Conservation (phyloP, 2,888 invertebrate species). For the Sesia bembeciformis region DNA sequence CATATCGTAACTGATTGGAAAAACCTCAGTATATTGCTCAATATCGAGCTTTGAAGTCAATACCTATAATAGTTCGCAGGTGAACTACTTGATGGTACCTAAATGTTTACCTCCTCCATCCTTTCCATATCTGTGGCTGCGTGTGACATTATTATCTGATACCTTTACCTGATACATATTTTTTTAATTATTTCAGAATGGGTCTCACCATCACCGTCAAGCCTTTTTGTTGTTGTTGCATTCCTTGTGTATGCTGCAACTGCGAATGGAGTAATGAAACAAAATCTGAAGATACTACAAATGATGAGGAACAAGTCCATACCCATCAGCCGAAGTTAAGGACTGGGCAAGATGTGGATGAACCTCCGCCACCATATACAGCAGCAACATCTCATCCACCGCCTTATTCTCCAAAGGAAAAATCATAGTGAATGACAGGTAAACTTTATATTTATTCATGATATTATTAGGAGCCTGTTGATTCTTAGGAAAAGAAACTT, state of each 20-base stretch:
- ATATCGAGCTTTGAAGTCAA: no score
- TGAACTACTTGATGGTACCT: no score
- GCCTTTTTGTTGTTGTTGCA: conserved; percentile 13
- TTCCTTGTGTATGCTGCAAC: conserved; percentile 12
- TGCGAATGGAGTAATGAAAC: conserved; percentile 2
- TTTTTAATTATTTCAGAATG: conserved; percentile 8
- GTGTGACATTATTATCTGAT: no score
- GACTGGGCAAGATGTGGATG: neutral
- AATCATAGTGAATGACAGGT: neutral
- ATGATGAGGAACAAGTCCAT: neutral
- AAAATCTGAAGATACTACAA: neutral
- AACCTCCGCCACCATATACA: neutral
- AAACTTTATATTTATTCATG: neutral
- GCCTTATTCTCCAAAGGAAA: neutral
- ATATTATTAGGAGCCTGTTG: no score
- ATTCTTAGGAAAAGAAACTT: no score
- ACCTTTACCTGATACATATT: no score
- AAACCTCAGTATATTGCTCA: no score
- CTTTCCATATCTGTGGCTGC: no score
- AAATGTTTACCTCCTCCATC: no score
- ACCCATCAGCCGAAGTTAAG: neutral
- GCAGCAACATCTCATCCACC: neutral
- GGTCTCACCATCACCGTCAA: conserved; percentile 11
- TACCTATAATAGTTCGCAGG: no score
- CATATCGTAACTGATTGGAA: no score